Evolutionary conservation across 2,797 vertebrate genomes (phyloP).

Genomic region (Acipenser transmontanus): DNA sequence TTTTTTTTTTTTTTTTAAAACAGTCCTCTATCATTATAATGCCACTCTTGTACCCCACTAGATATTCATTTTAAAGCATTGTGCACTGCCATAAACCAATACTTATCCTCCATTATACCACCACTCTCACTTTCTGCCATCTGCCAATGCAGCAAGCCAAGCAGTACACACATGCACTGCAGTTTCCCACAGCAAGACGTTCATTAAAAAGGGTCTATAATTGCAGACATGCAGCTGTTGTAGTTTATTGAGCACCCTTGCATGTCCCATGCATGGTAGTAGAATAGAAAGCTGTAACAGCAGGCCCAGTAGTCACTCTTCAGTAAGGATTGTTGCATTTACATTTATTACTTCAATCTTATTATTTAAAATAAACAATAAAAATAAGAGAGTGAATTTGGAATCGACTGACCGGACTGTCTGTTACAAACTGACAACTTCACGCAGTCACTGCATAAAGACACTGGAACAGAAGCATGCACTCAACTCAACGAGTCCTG

Average conservation of each 20-base stretch:
- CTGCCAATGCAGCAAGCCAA: background rate
- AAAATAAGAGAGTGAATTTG: constrained; percentile 71
- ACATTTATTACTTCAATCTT: constrained; percentile 33
- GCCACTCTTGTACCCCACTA: too few relatives aligned
- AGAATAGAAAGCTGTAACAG: background rate
- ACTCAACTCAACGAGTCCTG: too few relatives aligned
- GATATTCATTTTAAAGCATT: too few relatives aligned
- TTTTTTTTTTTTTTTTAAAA: too few relatives aligned
- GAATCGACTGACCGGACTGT: constrained; percentile 29
- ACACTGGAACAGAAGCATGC: background rate
- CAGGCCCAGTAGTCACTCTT: constrained; percentile 43
- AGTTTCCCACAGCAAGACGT: background rate
- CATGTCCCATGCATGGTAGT: too few relatives aligned
- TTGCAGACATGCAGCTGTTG: too few relatives aligned
- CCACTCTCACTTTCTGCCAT: background rate
- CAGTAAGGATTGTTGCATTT: constrained; percentile 47
- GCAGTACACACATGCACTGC: background rate
- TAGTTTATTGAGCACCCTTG: too few relatives aligned
- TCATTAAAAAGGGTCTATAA: background rate
- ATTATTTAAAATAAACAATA: constrained; percentile 49
- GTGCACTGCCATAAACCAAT: too few relatives aligned
- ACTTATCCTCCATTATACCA: too few relatives aligned
- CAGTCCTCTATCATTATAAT: too few relatives aligned
- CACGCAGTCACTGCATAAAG: constrained; percentile 14
- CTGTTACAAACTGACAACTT: constrained; percentile 20